Evolutionary conservation across 2,797 vertebrate species (phyloP).

Genomic region (Babyrousa celebensis): DNA sequence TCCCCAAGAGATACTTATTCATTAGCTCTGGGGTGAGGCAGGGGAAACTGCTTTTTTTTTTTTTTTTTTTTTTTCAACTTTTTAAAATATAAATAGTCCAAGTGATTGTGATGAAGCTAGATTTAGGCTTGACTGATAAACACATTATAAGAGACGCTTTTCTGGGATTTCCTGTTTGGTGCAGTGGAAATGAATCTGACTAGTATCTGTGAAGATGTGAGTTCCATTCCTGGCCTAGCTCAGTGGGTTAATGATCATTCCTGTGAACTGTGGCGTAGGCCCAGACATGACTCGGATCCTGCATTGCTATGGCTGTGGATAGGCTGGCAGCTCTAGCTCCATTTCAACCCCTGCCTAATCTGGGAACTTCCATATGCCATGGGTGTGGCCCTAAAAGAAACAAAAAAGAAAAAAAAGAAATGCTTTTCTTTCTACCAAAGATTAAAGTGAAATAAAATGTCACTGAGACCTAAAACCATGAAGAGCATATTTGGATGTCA

Average conservation of each 20-base stretch:
- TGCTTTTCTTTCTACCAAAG: neutral
- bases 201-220: no score
- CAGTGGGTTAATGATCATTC: no score
- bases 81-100: neutral
- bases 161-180: neutral
- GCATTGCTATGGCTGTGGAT: no score
- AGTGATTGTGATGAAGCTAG: slow-evolving; percentile 8
- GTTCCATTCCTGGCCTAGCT: no score
- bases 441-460: neutral
- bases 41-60: neutral
- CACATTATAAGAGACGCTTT: neutral
- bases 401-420: neutral
- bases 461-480: neutral
- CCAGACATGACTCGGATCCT: no score
- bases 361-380: no score
- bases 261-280: no score
- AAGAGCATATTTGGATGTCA: neutral
- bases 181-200: no score
- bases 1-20: neutral
- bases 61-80: neutral
- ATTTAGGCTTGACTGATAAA: slow-evolving; percentile 34
- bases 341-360: no score
- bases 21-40: neutral
- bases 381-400: no score
- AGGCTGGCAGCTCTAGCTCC: no score